phyloP scores from a whole-genome alignment of 2,113 vertebrate genomes.

The Micronycteris hirsuta region DNA sequence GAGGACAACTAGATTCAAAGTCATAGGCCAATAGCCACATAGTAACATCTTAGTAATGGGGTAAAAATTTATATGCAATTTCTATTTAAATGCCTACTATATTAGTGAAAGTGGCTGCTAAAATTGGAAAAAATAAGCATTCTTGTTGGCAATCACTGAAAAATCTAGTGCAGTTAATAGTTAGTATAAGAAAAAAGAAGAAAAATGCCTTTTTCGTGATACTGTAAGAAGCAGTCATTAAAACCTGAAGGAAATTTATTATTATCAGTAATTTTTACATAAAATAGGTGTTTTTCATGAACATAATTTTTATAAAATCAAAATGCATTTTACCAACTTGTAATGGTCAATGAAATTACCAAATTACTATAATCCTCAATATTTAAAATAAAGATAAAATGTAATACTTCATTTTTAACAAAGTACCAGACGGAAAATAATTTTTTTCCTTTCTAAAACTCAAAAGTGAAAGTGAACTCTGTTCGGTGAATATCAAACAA shows the following conservation, averaged over 20 bases:
- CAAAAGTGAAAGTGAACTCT: background rate
- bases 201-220: background rate
- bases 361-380: background rate
- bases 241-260: background rate
- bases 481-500: background rate
- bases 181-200: background rate
- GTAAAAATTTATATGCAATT: background rate
- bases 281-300: background rate
- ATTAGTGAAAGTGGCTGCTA: background rate
- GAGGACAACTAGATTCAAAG: background rate
- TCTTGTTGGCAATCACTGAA: background rate
- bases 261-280: background rate
- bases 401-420: background rate
- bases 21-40: background rate
- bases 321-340: background rate
- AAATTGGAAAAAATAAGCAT: background rate
- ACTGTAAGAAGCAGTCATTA: background rate
- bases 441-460: background rate
- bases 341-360: background rate
- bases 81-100: background rate
- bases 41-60: background rate
- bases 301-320: background rate
- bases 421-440: background rate
- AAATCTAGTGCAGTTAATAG: background rate
- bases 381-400: background rate